Evolutionary conservation across 2,888 invertebrate genomes (phyloP).

Genomic region (Cheilosia vulpina): DNA sequence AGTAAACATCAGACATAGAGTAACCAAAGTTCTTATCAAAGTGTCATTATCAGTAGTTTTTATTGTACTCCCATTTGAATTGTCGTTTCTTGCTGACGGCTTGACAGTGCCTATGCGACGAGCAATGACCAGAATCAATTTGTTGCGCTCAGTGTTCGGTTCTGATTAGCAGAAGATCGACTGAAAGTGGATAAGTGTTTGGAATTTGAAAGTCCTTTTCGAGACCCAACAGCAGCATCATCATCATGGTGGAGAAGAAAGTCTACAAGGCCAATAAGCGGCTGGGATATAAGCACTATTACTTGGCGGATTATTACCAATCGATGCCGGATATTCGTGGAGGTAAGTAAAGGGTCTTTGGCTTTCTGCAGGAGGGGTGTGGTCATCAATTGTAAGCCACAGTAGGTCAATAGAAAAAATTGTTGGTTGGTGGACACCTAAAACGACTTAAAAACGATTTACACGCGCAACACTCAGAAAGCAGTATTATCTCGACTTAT

Average conservation of each 20-base stretch:
- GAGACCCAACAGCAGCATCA: neutral
- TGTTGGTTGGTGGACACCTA: no score
- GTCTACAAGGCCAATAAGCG: constrained; percentile 19
- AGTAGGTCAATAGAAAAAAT: no score
- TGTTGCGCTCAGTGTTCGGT: constrained; percentile 34
- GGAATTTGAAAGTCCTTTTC: constrained; percentile 6
- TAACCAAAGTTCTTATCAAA: constrained; percentile 44
- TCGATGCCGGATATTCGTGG: constrained; percentile 80
- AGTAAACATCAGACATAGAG: constrained; percentile 19
- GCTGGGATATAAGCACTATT: constrained; percentile 81
- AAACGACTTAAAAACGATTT: no score
- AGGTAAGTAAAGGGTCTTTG: constrained; percentile 36
- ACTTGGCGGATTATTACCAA: constrained; percentile 81
- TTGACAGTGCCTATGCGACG: neutral
- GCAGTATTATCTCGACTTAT: neutral
- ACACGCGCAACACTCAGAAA: neutral
- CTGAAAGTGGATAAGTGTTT: constrained; percentile 6
- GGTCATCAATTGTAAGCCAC: no score
- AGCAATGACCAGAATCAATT: constrained; percentile 43
- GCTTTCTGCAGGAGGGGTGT: neutral
- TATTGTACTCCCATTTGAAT: constrained; percentile 24
- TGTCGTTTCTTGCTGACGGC: constrained; percentile 21
- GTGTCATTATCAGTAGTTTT: constrained; percentile 44
- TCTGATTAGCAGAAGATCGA: constrained; percentile 16
- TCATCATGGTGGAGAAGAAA: constrained; percentile 56